Conservation (phyloP, 2,113 vertebrate genomes). For the Marmota flaviventris region DNA sequence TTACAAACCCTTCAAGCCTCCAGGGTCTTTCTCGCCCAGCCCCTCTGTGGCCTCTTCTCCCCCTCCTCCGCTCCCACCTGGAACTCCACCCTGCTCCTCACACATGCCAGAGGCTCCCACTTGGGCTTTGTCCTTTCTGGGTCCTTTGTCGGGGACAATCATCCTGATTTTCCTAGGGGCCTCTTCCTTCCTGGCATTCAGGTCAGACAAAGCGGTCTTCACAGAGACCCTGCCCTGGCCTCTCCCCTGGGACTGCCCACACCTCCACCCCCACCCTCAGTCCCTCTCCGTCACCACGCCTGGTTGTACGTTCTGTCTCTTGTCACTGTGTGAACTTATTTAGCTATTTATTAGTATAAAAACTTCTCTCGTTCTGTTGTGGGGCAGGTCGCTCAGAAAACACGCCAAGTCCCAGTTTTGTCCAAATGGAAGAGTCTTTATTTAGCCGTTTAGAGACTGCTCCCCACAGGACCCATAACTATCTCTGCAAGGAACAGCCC, state of each 20-base stretch:
- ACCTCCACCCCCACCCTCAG: not conserved
- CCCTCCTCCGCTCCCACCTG: not conserved
- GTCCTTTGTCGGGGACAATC: not conserved
- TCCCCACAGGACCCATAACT: too few relatives aligned
- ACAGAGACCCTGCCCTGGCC: not conserved
- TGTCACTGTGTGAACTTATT: not conserved
- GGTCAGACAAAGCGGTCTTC: not conserved
- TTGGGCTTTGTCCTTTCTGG: not conserved
- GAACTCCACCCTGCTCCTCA: not conserved
- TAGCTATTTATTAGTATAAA: not conserved
- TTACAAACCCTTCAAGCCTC: not conserved
- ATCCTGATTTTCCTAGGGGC: not conserved
- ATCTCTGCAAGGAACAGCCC: too few relatives aligned
- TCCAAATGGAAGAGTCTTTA: too few relatives aligned
- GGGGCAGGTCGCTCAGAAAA: too few relatives aligned
- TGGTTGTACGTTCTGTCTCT: constrained; percentile 8
- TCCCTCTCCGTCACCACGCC: not conserved
- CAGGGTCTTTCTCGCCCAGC: not conserved
- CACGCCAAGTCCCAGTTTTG: too few relatives aligned
- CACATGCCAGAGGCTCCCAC: not conserved
- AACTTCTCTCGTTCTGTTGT: not conserved
- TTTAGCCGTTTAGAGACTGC: too few relatives aligned
- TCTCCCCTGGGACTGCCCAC: too few relatives aligned
- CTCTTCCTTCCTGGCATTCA: not conserved
- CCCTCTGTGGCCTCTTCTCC: too few relatives aligned